Percentiles rank a stretch among this genome's conserved stretches.
Conservation (phyloP, 2,888 invertebrate genomes). For the Cheiracanthium punctorium region DNA sequence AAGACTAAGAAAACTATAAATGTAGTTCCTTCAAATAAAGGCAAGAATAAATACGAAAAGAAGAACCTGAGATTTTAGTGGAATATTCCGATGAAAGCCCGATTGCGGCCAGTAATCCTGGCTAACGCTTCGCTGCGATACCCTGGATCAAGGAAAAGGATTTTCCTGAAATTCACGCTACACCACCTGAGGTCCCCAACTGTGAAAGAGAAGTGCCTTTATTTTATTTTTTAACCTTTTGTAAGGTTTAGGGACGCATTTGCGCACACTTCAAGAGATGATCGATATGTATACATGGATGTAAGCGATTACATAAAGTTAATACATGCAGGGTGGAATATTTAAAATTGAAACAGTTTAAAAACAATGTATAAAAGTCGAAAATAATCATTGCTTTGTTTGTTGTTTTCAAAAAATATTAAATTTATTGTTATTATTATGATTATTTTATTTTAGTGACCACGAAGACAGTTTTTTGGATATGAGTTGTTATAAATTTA, state of each 20-base stretch:
- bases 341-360: too few species aligned
- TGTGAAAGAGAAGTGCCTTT: constrained; percentile 34
- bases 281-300: neutral
- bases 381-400: too few species aligned
- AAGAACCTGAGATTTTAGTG: constrained; percentile 45
- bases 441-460: too few species aligned
- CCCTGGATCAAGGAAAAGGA: constrained; percentile 51
- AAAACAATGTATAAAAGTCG: too few species aligned
- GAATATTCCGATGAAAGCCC: constrained; percentile 69
- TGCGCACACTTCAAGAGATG: constrained; percentile 17
- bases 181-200: constrained; percentile 66
- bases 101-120: constrained; percentile 64
- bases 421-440: too few species aligned
- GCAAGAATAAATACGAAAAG: constrained; percentile 49
- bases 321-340: too few species aligned
- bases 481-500: too few species aligned
- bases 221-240: constrained; percentile 30
- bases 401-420: too few species aligned
- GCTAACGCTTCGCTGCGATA: constrained; percentile 47
- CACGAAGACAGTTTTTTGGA: too few species aligned
- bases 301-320: too few species aligned
- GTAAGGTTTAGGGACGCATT: constrained; percentile 26
- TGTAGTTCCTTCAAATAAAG: constrained; percentile 32
- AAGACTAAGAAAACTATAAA: neutral
- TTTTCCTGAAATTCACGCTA: constrained; percentile 69